phyloP scores from a whole-genome alignment of 2,888 invertebrate genomes.

The Doris montereyensis region DNA sequence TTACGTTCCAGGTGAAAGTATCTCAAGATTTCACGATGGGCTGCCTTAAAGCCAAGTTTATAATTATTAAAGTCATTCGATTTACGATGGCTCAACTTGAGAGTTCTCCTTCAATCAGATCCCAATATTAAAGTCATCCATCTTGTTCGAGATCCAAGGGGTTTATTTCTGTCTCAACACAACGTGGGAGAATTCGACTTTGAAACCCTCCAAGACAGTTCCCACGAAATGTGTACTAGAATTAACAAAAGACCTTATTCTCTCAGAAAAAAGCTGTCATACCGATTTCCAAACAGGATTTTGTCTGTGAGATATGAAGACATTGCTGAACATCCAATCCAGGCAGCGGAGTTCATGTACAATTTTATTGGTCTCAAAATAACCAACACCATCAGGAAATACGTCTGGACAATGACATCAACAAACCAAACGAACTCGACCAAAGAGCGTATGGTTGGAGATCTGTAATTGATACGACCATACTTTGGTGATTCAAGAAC shows the following conservation, averaged over 20 bases:
- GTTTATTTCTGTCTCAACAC: conserved; percentile 28
- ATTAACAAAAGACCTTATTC: background rate
- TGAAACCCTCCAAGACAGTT: background rate
- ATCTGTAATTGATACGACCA: no score
- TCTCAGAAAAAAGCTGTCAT: no score
- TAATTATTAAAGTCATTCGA: conserved; percentile 36
- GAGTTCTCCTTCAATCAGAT: conserved; percentile 25
- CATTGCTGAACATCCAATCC: conserved; percentile 30
- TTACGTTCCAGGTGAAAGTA: conserved; percentile 20
- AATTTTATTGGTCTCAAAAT: conserved; percentile 33
- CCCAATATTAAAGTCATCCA: conserved; percentile 42
- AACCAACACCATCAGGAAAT: background rate
- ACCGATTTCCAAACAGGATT: conserved; percentile 26
- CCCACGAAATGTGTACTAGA: conserved; percentile 5
- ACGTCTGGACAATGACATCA: conserved; percentile 44
- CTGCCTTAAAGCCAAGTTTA: background rate
- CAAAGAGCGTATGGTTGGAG: no score
- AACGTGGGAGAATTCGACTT: conserved; percentile 8
- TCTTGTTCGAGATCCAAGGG: conserved; percentile 43
- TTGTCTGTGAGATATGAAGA: conserved; percentile 43
- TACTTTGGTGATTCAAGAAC: no score
- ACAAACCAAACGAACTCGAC: no score
- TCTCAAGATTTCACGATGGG: no score
- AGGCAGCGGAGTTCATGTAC: conserved; percentile 26
- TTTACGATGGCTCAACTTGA: conserved; percentile 24